These are phyloP conservation scores for Apeltes quadracus DNA, from an alignment of 2,113 vertebrate species.

Conservation along the genomic window DNA sequence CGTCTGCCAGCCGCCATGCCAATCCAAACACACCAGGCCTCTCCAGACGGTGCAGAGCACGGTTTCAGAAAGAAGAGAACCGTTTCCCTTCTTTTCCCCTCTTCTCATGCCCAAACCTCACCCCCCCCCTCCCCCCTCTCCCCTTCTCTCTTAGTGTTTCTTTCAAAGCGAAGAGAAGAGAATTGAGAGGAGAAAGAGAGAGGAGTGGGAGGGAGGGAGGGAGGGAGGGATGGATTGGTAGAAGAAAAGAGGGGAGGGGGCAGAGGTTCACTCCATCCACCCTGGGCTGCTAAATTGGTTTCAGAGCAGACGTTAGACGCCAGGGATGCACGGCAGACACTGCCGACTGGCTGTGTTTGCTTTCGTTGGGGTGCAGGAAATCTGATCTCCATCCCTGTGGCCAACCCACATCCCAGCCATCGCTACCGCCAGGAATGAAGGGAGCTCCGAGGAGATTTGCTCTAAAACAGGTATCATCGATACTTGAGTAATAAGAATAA, in stretches of 20 bases:
- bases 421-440: conserved; percentile 60
- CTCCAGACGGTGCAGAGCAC: conserved; percentile 82
- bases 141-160: conserved; percentile 51
- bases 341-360: conserved; percentile 76
- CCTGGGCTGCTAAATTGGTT: conserved; percentile 86
- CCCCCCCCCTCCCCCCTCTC: conserved; percentile 52
- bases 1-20: conserved; percentile 85
- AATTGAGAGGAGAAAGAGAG: conserved; percentile 51
- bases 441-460: conserved; percentile 45
- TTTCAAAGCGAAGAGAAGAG: conserved; percentile 63
- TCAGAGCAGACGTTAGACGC: conserved; percentile 86
- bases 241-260: conserved; percentile 59
- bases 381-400: conserved; percentile 70
- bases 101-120: conserved; percentile 57
- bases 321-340: conserved; percentile 76
- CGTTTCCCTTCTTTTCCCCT: conserved; percentile 55
- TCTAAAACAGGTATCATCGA: conserved; percentile 58
- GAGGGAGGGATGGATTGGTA: conserved; percentile 62
- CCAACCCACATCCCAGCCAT: conserved; percentile 72
- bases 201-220: conserved; percentile 55
- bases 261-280: conserved; percentile 84
- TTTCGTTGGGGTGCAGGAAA: conserved; percentile 78
- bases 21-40: conserved; percentile 85
- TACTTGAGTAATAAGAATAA: conserved; percentile 53
- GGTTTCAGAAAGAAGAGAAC: conserved; percentile 84